phyloP scores from a whole-genome alignment of 2,797 vertebrate species.

The Danio aesculapii region DNA sequence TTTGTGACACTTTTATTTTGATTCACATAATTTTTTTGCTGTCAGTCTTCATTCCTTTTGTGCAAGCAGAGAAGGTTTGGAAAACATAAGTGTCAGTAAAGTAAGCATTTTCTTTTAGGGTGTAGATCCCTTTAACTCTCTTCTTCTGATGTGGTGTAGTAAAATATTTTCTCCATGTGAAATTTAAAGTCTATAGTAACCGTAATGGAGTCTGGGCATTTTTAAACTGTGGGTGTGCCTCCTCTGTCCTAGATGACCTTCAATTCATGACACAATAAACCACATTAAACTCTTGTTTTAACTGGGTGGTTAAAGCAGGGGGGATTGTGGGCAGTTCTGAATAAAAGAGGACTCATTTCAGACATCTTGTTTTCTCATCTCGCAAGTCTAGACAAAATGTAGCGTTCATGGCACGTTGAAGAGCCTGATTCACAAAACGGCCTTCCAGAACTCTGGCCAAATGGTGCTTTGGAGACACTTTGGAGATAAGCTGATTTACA shows the following conservation, averaged over 20 bases:
- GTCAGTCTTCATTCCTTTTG: neutral
- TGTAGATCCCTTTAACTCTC: neutral
- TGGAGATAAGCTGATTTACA: constrained; percentile 6
- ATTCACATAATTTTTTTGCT: neutral
- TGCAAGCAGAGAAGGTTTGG: neutral
- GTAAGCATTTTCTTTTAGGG: neutral
- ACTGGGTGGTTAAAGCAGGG: neutral
- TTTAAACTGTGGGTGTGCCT: constrained; percentile 13
- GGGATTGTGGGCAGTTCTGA: neutral
- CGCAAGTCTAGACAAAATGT: constrained; percentile 19
- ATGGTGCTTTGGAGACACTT: constrained; percentile 5
- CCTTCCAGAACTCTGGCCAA: neutral
- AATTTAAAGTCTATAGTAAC: constrained; percentile 13
- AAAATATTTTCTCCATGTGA: neutral
- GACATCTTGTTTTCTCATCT: constrained; percentile 40
- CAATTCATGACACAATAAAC: constrained; percentile 11
- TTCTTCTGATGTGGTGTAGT: constrained; percentile 15
- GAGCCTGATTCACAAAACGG: constrained; percentile 22
- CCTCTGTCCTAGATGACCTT: constrained; percentile 8
- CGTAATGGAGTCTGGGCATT: neutral
- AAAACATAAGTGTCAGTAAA: constrained; percentile 1
- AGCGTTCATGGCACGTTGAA: neutral
- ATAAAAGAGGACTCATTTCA: constrained; percentile 10
- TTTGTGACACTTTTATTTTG: neutral
- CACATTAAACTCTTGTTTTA: constrained; percentile 29